Percentiles rank a stretch among this genome's conserved stretches.
Evolutionary conservation across 2,888 invertebrate genomes (phyloP).

Genomic region (Leptarthrus brevirostris): DNA sequence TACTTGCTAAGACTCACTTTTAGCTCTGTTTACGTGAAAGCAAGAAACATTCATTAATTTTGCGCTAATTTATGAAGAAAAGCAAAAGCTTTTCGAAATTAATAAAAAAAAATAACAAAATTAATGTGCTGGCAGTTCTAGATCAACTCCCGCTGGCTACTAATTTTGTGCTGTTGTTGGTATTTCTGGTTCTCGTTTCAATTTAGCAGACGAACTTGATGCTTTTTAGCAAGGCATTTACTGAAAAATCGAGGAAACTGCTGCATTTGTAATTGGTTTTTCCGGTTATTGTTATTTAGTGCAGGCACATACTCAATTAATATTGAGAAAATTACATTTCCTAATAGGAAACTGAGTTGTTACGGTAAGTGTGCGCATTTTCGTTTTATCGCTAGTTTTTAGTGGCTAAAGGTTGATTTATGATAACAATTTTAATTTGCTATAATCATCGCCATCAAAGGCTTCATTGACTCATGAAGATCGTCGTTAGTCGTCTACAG

Average conservation of each 20-base stretch:
- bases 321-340: conserved; percentile 31
- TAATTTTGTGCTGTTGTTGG: not conserved
- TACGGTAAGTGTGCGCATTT: too few relatives aligned
- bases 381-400: too few relatives aligned
- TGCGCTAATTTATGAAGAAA: not conserved
- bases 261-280: conserved; percentile 46
- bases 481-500: too few relatives aligned
- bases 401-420: too few relatives aligned
- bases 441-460: too few relatives aligned
- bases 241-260: conserved; percentile 35
- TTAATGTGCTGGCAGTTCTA: not conserved
- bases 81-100: not conserved
- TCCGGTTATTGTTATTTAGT: conserved; percentile 44
- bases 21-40: too few relatives aligned
- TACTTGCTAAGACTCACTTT: too few relatives aligned
- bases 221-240: not conserved
- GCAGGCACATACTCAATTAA: conserved; percentile 29
- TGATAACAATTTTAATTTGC: too few relatives aligned
- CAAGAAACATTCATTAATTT: too few relatives aligned
- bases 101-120: not conserved
- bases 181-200: not conserved
- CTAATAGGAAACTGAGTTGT: not conserved
- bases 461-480: too few relatives aligned
- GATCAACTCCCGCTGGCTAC: not conserved
- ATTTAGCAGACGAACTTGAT: not conserved